Conservation (phyloP, 2,888 invertebrate genomes). For the Sceliomorpha sp. region DNA sequence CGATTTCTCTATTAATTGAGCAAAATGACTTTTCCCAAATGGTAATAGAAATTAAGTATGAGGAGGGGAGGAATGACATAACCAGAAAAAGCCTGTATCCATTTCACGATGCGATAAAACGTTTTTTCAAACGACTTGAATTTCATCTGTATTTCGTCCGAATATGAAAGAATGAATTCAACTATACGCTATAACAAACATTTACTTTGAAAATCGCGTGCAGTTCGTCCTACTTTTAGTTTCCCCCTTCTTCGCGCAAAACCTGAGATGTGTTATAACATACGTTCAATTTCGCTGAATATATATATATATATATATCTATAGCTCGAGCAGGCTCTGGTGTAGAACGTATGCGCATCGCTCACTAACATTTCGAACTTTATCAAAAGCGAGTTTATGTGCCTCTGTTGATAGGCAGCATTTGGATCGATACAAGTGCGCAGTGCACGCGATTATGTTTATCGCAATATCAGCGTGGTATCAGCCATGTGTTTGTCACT, state of each 20-base stretch:
- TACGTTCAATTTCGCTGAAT: constrained; percentile 53
- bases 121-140: constrained; percentile 27
- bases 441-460: constrained; percentile 55
- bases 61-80: too few relatives aligned
- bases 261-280: constrained; percentile 53
- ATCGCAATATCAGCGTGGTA: constrained; percentile 56
- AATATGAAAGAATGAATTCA: constrained; percentile 46
- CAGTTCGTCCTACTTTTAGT: constrained; percentile 57
- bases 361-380: constrained; percentile 56
- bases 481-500: constrained; percentile 55
- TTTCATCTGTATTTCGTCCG: constrained; percentile 34
- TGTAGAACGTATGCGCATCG: constrained; percentile 53
- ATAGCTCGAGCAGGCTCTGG: constrained; percentile 52
- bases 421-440: constrained; percentile 54
- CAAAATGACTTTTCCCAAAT: too few relatives aligned
- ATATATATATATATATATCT: too few relatives aligned
- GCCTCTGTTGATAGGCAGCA: constrained; percentile 53
- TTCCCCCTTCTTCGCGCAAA: constrained; percentile 43
- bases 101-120: too few relatives aligned
- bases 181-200: constrained; percentile 53
- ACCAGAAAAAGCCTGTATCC: too few relatives aligned
- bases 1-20: too few relatives aligned
- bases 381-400: constrained; percentile 58
- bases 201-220: constrained; percentile 55
- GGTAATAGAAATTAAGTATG: too few relatives aligned